Evolutionary conservation across 37 sponge, comb jelly and placozoan genomes (phyloP).

Genomic region (Geodia barretti): DNA sequence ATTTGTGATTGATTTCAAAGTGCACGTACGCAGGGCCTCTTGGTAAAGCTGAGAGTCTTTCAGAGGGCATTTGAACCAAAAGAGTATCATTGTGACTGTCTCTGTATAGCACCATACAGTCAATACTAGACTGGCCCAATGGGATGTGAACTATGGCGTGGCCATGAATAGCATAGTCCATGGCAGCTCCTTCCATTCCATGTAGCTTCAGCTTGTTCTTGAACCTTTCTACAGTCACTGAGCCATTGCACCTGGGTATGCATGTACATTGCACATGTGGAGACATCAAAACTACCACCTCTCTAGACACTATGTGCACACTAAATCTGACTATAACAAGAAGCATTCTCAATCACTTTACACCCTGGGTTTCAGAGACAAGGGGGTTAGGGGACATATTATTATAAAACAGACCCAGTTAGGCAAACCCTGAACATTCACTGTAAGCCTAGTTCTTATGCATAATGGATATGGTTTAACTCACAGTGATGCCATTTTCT

Average conservation of each 20-base stretch:
- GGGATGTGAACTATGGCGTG: neutral
- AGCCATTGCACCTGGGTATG: too few relatives aligned
- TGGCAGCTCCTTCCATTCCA: neutral
- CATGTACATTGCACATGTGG: too few relatives aligned
- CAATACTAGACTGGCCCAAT: neutral
- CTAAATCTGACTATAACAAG: too few relatives aligned
- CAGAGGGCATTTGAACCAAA: neutral
- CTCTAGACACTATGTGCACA: too few relatives aligned
- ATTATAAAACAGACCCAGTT: too few relatives aligned
- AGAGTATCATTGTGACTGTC: neutral
- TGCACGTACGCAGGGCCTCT: neutral
- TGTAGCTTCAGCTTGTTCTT: neutral
- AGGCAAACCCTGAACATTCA: too few relatives aligned
- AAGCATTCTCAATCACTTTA: too few relatives aligned
- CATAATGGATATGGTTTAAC: neutral
- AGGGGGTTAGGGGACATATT: too few relatives aligned
- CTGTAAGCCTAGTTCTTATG: neutral
- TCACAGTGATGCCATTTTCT: neutral
- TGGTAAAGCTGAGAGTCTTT: neutral
- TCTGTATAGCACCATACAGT: neutral
- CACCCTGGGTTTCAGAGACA: too few relatives aligned
- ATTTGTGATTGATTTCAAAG: constrained; percentile 43
- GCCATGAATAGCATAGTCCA: constrained; percentile 7
- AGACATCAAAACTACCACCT: too few relatives aligned
- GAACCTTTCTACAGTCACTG: too few relatives aligned